Evolutionary conservation across 2,888 invertebrate genomes (phyloP).

Genomic region (Prionchulus punctatus): DNA sequence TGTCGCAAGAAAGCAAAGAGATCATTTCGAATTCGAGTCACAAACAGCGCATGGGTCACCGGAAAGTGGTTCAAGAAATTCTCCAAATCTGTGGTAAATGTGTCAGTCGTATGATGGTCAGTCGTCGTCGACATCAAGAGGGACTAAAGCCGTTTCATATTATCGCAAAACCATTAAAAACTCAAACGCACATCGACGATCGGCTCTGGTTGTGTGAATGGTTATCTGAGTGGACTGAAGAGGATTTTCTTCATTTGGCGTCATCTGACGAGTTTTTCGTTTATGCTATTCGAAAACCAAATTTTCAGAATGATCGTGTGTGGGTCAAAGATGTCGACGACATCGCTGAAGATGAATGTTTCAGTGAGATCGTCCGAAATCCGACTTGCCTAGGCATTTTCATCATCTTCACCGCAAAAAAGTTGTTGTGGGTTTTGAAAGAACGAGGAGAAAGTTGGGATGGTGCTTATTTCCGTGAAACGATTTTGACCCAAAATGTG

Average conservation of each 20-base stretch:
- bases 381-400: neutral
- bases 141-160: neutral
- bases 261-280: neutral
- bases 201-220: neutral
- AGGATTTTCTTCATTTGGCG: neutral
- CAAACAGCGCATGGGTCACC: neutral
- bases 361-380: neutral
- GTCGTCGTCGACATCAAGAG: neutral
- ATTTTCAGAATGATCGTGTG: slow-evolving; percentile 1
- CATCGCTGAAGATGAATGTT: neutral
- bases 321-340: neutral
- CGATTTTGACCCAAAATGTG: neutral
- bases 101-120: neutral
- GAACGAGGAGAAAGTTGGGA: neutral
- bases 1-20: too few species aligned
- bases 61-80: neutral
- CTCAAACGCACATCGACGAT: neutral
- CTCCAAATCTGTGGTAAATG: neutral
- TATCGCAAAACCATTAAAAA: neutral
- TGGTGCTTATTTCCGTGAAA: neutral
- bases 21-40: too few species aligned
- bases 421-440: neutral
- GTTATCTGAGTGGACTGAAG: neutral
- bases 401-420: neutral
- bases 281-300: neutral